Evolutionary conservation across 2,113 vertebrate genomes (phyloP).

Genomic region (Euleptes europaea): DNA sequence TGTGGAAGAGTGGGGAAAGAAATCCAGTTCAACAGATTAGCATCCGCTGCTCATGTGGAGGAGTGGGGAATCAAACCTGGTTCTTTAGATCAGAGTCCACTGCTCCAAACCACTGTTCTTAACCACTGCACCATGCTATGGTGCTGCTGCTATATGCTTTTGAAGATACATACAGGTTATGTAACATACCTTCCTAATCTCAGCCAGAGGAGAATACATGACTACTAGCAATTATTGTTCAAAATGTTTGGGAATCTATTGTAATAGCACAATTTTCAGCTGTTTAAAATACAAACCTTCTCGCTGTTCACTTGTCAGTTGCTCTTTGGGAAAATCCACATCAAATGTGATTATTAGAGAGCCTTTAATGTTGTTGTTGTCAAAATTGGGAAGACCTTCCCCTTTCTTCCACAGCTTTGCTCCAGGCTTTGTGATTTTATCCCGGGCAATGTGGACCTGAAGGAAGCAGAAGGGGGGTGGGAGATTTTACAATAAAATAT

Average conservation of each 20-base stretch:
- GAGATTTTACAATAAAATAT: background rate
- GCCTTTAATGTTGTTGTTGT: constrained; percentile 96
- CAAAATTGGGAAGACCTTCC: constrained; percentile 95
- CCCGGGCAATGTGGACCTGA: constrained; percentile 90
- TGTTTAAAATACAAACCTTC: constrained; percentile 71
- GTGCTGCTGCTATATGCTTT: background rate
- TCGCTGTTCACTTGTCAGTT: constrained; percentile 89
- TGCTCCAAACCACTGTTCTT: too few species aligned
- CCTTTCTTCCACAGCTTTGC: constrained; percentile 98
- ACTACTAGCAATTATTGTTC: background rate
- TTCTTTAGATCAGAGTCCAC: too few species aligned
- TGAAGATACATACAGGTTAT: background rate
- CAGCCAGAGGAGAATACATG: background rate
- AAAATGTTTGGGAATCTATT: background rate
- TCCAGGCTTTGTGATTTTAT: constrained; percentile 94
- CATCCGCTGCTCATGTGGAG: too few species aligned
- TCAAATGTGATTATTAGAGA: constrained; percentile 97
- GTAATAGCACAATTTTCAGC: rapidly evolving
- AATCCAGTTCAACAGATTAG: too few species aligned
- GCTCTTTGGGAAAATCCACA: constrained; percentile 96
- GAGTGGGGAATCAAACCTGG: too few species aligned
- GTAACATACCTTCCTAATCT: too few species aligned
- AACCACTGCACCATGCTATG: too few species aligned
- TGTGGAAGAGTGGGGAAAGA: too few species aligned
- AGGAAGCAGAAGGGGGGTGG: background rate